Percentiles rank a stretch among this genome's conserved stretches.
phyloP scores from a whole-genome alignment of 1,140 invertebrate species.

The Drosophila oshimai region DNA sequence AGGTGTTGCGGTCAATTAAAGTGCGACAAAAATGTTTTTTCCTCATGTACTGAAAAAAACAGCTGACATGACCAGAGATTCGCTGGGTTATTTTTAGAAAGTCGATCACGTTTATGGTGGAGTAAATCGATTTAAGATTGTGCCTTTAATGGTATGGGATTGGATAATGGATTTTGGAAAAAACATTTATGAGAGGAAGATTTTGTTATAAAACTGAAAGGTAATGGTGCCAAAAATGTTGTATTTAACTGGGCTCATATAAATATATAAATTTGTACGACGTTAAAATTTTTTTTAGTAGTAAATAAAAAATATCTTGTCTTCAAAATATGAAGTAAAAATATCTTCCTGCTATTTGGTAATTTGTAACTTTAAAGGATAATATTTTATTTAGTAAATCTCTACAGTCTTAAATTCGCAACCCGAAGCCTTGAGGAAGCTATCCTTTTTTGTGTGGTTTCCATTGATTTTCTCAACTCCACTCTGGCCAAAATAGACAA shows the following conservation, averaged over 20 bases:
- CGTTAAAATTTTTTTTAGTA: no score
- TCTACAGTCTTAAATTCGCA: neutral
- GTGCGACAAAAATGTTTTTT: slow-evolving; percentile 38
- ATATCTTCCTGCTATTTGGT: no score
- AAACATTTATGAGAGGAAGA: no score
- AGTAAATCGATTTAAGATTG: neutral
- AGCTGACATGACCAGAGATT: slow-evolving; percentile 36
- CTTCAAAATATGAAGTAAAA: no score
- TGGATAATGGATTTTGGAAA: neutral
- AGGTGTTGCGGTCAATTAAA: slow-evolving; percentile 64
- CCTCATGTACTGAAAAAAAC: slow-evolving; percentile 24
- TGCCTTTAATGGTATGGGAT: no score
- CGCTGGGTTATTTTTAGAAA: slow-evolving; percentile 49
- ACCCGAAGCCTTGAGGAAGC: neutral
- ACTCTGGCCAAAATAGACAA: slow-evolving; percentile 20
- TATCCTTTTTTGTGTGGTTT: slow-evolving; percentile 18
- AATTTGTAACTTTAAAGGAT: neutral
- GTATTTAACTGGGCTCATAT: no score
- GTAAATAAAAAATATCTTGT: no score
- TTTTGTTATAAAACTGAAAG: no score
- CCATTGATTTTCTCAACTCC: neutral
- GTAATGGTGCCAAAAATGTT: no score
- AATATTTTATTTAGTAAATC: neutral
- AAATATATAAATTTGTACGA: no score
- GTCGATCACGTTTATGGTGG: slow-evolving; percentile 19